Base-by-base conservation (phyloP, 1,140 invertebrate species). In the Drosophila novamexicana region DNA sequence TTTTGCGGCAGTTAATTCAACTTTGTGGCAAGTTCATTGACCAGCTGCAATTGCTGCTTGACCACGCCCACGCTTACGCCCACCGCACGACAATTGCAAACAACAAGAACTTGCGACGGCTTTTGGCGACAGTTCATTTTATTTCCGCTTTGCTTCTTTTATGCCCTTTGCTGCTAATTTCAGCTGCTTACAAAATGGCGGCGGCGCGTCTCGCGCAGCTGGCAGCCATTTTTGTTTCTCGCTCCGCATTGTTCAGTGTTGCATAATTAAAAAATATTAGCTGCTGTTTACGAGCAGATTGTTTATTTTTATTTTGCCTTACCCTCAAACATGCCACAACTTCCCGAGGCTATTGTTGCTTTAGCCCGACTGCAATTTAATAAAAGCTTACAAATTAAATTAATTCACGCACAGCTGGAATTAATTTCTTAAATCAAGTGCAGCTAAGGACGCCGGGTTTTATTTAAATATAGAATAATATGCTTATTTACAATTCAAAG, bases 261-360 rank as follows among this genome's bases (percentile, higher is more conserved):
- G 83, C 83, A 88, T 88, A 86, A 86, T 88, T 88, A 83, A 79
- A 82, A 88, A 88, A 75, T 66, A 78, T 40, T 49, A 53, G 79
- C 72, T 66, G 49, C 79, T 88, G 57, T 86, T 86, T 74, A 75
- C 63, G 64, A 64, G 75, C 74, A 58, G 47, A 75, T 70, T 82
- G 68, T 82, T 82, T 79, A 73, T 58, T 80, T 77, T 59, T 69
- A 74, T 69, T 58, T 66, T 42, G 2, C 22, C 22, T 5, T 0
- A 5, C 16, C 16, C 3, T 37, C 7, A 9, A 37, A 37, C 36
- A 37, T 14, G 49, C 4, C 22, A 32, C 22, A 32, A 12, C 47
- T 14, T n/a, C 9, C 14, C 6, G 6, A 18, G 16, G 36, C 14
- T 18, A 29, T 44, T 56, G 58, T 68, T 61, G 29, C 42, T 70